Evolutionary conservation across 2,888 invertebrate genomes (phyloP).

Genomic region (Diachrysia chrysitis): DNA sequence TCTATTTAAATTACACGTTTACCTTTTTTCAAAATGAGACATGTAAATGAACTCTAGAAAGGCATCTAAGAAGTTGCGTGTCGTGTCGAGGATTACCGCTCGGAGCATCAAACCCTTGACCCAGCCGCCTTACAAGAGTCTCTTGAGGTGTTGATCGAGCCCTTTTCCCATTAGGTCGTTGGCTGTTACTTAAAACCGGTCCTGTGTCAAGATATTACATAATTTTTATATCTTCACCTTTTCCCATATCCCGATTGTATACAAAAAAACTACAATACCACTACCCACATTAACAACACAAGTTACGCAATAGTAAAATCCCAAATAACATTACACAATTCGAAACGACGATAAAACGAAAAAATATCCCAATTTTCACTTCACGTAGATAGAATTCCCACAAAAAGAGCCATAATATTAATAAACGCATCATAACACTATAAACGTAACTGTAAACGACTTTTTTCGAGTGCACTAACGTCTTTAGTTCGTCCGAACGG

Average conservation of each 20-base stretch:
- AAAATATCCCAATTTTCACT: conserved; percentile 51
- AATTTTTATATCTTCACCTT: neutral
- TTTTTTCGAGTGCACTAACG: conserved; percentile 68
- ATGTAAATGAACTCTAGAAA: neutral
- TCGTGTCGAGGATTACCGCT: neutral
- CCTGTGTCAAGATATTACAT: neutral
- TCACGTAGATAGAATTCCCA: conserved; percentile 55
- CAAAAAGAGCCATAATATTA: conserved; percentile 62
- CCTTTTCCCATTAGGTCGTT: neutral
- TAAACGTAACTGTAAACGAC: conserved; percentile 71
- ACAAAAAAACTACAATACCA: conserved; percentile 11
- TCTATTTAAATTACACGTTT: neutral
- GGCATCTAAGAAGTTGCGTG: neutral
- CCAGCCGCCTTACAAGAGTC: neutral
- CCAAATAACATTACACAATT: conserved; percentile 49
- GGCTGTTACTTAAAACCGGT: neutral
- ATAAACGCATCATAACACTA: conserved; percentile 73
- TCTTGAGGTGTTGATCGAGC: neutral
- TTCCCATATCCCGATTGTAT: neutral
- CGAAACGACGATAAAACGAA: conserved; percentile 49
- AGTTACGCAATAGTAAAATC: conserved; percentile 47
- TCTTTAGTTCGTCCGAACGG: conserved; percentile 69
- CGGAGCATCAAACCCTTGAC: conserved; percentile 8
- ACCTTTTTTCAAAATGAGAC: neutral
- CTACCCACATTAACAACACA: conserved; percentile 31